A percentile compares a stretch with the other conserved stretches of the same genome.
Evolutionary conservation across 1,140 invertebrate genomes (phyloP).

Genomic region (Yoshiicerus persimilis): DNA sequence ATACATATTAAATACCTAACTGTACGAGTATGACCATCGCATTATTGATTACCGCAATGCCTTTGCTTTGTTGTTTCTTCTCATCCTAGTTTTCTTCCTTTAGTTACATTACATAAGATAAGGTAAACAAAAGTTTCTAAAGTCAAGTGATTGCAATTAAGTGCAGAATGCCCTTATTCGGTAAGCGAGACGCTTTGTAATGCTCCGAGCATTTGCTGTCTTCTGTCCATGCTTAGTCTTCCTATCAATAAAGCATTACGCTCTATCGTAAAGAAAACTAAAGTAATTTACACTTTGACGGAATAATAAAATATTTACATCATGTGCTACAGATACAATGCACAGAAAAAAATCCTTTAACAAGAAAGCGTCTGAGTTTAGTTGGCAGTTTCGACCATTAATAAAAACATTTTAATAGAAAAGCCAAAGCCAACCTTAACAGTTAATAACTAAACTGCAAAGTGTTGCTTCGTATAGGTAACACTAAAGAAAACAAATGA

Average conservation of each 20-base stretch:
- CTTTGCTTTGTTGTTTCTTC: not conserved
- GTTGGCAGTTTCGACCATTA: no score
- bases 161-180: slow-evolving; percentile 17
- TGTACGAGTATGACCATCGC: not conserved
- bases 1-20: not conserved
- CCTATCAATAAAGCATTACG: not conserved
- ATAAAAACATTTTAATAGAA: not conserved
- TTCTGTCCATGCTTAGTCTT: no score
- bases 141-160: slow-evolving; percentile 1
- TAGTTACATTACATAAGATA: not conserved
- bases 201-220: not conserved
- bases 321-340: not conserved
- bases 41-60: not conserved
- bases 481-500: not conserved
- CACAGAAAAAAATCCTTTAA: not conserved
- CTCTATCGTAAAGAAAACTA: not conserved
- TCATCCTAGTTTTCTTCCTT: not conserved
- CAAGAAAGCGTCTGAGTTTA: no score
- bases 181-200: not conserved
- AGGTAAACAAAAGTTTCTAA: not conserved
- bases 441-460: not conserved
- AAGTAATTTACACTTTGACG: not conserved
- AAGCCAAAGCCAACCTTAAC: not conserved
- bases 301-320: not conserved
- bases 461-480: not conserved